Evolutionary conservation across 2,113 vertebrate genomes (phyloP).

Genomic region (Dasypus novemcinctus): DNA sequence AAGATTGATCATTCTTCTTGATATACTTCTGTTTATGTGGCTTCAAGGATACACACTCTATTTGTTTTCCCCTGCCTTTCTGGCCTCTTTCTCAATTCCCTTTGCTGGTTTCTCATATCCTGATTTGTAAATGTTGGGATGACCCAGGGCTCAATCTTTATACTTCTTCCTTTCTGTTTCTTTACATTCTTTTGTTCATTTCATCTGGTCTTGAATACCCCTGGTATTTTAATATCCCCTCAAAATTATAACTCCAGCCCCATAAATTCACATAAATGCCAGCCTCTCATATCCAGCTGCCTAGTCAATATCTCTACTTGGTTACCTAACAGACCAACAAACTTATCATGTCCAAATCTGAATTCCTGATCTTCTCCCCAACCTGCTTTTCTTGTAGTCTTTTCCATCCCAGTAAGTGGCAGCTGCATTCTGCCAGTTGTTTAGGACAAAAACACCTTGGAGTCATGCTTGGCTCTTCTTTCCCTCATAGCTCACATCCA

Average conservation of each 20-base stretch:
- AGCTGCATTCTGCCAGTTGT: not conserved
- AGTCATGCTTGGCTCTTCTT: not conserved
- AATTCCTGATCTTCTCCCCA: not conserved
- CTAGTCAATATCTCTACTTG: not conserved
- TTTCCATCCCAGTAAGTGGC: not conserved
- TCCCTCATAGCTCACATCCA: not conserved
- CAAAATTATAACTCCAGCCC: not conserved
- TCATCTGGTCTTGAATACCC: not conserved
- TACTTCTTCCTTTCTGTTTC: not conserved
- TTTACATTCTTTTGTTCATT: not conserved
- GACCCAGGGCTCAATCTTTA: not conserved
- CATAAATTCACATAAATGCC: not conserved
- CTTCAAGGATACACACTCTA: not conserved
- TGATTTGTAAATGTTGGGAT: not conserved
- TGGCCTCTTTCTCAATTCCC: not conserved
- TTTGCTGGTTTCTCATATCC: not conserved
- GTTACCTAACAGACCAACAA: not conserved
- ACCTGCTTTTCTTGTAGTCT: conserved; percentile 18
- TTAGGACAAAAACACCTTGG: not conserved
- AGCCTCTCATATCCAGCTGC: not conserved
- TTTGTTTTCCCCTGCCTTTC: conserved; percentile 6
- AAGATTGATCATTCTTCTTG: not conserved
- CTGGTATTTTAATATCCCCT: not conserved
- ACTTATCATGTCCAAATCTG: not conserved
- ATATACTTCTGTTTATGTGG: not conserved